Evolutionary conservation across 2,888 invertebrate species (phyloP), one percentile per base, ranked within the genome.

Genomic region (Campopleginae sp.): DNA sequence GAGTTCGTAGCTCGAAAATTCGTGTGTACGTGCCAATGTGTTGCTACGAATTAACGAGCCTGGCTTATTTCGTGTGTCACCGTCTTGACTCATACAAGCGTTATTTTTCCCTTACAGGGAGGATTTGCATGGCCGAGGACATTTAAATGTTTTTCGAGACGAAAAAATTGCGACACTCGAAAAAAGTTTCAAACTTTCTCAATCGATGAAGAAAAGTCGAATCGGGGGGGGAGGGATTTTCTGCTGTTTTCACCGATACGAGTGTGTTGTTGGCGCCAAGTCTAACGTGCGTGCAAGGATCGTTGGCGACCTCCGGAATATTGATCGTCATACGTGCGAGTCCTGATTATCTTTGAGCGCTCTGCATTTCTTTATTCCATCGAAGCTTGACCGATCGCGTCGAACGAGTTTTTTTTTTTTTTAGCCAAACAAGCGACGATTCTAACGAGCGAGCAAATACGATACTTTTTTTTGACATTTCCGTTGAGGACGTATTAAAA

Each of bases 301-400:
- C 82, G 82, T 46, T 46, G 68, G 71, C 63, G 80, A 80, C 84
- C 80, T 84, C 63, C 61, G 71, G 68, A 79, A 61, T 31, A 70
- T 65, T 65, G 65, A 65, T 65, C 65, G 65, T 38, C 65, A 17
- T n/a, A 8, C 38, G 31, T 8, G 65, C 33, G 33, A 10, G n/a
- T 65, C 65, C 65, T 65, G 65, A 17, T 38, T 65, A 38, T 38
- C 65, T 2, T 31, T 2, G 48, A 27, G 8, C 3, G 58, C 58
- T 1, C n/a, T 58, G 27, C 58, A 58, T 58, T 27, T 27, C 23
- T 58, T 58, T 12, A 5, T 58, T 58, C 3, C 14, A 14, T 23
- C 14, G 6, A 8, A 58, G 14, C 58, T 54, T 14, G 12, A 54
- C 54, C 54, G 54, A 54, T 54, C 14, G 23, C 14, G 23, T 54